Evolutionary conservation across 2,888 invertebrate genomes (phyloP).

Genomic region (Lasioglossum malachurum): DNA sequence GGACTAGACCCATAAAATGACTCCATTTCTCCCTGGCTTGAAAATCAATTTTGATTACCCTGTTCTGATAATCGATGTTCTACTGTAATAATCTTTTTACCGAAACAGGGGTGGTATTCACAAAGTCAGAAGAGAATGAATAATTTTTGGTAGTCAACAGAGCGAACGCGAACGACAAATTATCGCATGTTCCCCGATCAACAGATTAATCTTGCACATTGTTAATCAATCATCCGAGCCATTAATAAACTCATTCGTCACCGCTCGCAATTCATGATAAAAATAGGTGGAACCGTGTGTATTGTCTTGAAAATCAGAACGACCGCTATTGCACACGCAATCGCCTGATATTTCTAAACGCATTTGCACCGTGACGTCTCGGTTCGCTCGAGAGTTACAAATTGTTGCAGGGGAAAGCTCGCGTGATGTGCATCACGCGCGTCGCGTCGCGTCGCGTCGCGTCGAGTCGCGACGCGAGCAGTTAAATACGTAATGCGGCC

Average conservation of each 20-base stretch:
- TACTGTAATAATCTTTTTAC: neutral
- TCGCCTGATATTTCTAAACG: neutral
- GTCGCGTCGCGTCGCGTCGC: neutral
- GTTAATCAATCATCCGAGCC: neutral
- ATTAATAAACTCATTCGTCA: neutral
- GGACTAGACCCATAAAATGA: too few relatives aligned
- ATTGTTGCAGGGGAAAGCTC: neutral
- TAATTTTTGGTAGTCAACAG: neutral
- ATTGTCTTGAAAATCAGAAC: neutral
- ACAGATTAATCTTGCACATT: neutral
- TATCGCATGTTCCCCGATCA: neutral
- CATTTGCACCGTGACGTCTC: neutral
- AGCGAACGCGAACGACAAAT: neutral
- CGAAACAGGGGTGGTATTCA: neutral
- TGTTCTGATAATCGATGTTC: neutral
- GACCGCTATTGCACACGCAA: neutral
- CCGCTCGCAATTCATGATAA: neutral
- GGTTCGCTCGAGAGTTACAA: neutral
- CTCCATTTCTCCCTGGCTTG: neutral
- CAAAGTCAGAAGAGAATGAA: neutral
- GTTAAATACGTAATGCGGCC: constrained; percentile 31
- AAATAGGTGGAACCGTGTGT: neutral
- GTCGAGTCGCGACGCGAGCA: neutral
- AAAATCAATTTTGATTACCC: neutral
- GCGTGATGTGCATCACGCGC: constrained; percentile 1